These are phyloP conservation scores for Podarcis siculus DNA, from an alignment of 2,797 vertebrate genomes.

Conservation along the genomic window DNA sequence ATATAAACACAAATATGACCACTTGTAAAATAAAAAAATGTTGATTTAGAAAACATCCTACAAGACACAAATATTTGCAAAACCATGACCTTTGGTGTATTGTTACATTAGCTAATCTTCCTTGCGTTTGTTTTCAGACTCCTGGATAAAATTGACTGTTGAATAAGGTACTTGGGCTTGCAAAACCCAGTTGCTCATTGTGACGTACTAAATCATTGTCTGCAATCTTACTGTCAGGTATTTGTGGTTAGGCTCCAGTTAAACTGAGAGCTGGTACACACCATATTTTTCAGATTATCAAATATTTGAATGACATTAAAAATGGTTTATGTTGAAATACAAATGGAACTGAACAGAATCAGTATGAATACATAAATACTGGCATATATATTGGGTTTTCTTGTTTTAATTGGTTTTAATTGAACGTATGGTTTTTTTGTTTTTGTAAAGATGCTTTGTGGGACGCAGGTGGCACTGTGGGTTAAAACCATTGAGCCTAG, in stretches of 20 bases:
- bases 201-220: not conserved
- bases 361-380: not conserved
- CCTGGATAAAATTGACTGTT: not conserved
- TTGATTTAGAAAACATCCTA: conserved; percentile 64
- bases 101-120: not conserved
- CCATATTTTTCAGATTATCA: not conserved
- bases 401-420: no score
- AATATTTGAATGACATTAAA: not conserved
- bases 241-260: not conserved
- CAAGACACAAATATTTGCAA: conserved; percentile 11
- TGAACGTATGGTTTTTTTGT: no score
- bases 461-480: no score
- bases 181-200: no score
- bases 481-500: no score
- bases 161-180: not conserved
- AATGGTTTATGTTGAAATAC: not conserved
- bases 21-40: conserved; percentile 57
- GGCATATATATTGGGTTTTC: not conserved
- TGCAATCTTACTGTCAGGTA: not conserved
- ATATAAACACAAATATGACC: conserved; percentile 44
- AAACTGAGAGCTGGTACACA: not conserved
- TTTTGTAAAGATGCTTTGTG: no score
- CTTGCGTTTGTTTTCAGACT: not conserved
- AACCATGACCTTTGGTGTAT: not conserved
- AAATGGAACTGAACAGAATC: not conserved